A percentile compares a stretch with the other conserved stretches of the same genome.
Conservation (phyloP, 1,140 invertebrate genomes). For the Drosophila yakuba region DNA sequence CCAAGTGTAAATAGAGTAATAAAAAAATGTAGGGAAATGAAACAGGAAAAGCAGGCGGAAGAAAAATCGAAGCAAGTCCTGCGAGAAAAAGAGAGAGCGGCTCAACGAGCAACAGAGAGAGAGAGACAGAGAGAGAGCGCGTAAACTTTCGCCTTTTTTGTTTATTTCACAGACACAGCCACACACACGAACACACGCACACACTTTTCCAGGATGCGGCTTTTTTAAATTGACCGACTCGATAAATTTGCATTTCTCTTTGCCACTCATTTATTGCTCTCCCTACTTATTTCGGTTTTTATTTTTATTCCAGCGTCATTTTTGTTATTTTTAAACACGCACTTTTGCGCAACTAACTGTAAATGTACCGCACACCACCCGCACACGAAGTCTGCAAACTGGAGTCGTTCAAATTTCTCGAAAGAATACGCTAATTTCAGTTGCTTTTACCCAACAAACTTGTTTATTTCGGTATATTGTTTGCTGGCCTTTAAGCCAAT, state of each 20-base stretch:
- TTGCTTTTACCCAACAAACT: background rate
- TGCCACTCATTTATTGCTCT: constrained; percentile 16
- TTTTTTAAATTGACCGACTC: constrained; percentile 46
- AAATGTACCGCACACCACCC: constrained; percentile 40
- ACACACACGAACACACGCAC: constrained; percentile 27
- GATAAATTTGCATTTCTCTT: constrained; percentile 24
- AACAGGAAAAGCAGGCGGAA: constrained; percentile 65
- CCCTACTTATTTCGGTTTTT: constrained; percentile 12
- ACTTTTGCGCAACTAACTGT: constrained; percentile 75
- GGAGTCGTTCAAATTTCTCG: background rate
- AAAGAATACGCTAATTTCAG: background rate
- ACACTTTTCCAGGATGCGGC: constrained; percentile 71
- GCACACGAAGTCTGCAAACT: constrained; percentile 16
- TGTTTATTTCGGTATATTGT: background rate
- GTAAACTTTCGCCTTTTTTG: constrained; percentile 77
- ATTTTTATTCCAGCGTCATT: constrained; percentile 23
- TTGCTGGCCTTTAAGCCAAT: constrained; percentile 6
- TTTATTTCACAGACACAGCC: constrained; percentile 62
- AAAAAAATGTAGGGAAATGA: constrained; percentile 67
- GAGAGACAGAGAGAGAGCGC: constrained; percentile 36
- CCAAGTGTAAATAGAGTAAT: constrained; percentile 77
- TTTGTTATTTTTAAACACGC: constrained; percentile 65
- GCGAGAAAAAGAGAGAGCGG: constrained; percentile 47
- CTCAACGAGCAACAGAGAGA: constrained; percentile 12
- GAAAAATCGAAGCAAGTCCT: constrained; percentile 50